Evolutionary conservation across 1,140 invertebrate species (phyloP), one percentile per base, ranked within the genome.

Genomic region (Olivierus martensii): DNA sequence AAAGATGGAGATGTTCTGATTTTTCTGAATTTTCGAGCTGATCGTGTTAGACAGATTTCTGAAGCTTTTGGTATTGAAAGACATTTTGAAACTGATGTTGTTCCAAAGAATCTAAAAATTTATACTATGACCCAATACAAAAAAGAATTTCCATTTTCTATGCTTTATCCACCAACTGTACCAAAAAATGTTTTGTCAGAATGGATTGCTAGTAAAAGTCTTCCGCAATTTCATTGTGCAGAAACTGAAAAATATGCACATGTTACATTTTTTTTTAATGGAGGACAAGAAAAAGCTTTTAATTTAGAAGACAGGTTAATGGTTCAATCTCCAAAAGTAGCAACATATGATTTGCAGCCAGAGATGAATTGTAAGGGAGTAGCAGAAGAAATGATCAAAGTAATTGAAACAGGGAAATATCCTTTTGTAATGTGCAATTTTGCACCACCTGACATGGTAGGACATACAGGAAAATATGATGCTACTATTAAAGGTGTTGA

Each of bases 241-340:
- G 71, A 73, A 59, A 74, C 71, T 9, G 73, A 73, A 53, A 75
- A 73, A 47, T 73, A 75, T 57, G 70, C 71, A 17, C 71, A 73
- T 55, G 71, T 73, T 7, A 73, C 71, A 3, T 73, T 73, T 59
- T 73, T 73, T 58, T 75, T 73, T 62, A 75, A 74, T 53, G 71
- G 71, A 19, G 71, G 71, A 18, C 60, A 65, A 37, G 71, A 73
- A 56, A 61, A 63, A 42, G 62, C 61, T 22, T 75, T 74, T 55
- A 60, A 64, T 21, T 56, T 60, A 17, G 71, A 73, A 62, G 71
- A 73, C 19, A 58, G 71, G 9, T 49, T 56, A 18, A 63, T 73
- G 69, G 71, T 75, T n/a, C 70, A 67, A 7, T 74, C 72, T 35
- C 73, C 73, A 7, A 74, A 73, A 61, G 68, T 75, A 9, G 65